Evolutionary conservation across 2,113 vertebrate species (phyloP), one percentile per base, ranked within the genome.

Genomic region (Scomber colias): DNA sequence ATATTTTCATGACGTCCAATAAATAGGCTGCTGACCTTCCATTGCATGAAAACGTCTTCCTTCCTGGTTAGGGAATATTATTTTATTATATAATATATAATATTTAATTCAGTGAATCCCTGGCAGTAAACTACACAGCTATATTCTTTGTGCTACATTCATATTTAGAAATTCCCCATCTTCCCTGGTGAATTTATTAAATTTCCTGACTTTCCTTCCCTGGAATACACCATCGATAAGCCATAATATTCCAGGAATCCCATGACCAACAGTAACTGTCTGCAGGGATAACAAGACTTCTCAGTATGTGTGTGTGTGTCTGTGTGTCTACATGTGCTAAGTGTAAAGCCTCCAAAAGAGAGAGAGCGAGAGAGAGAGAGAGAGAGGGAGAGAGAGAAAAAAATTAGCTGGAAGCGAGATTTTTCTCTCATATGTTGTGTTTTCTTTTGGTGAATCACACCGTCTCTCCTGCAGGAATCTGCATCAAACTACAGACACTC

Each of bases 401-500:
- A 66, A n/a, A 0, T 3, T 35, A 57, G 67, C 66, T 73, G n/a
- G 0, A 8, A 67, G 50, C 0, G 2, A 73, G 44, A n/a, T 49
- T 63, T 82, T 57, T 61, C 35, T 75, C 63, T 71, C 68, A 76
- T 86, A 75, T 63, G 66, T 60, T 77, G 30, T 57, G 46, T 75
- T 81, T 51, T 84, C 30, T 61, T 75, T 50, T 27, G 48, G 55
- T 77, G 71, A 85, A 86, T 87, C 75, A 81, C 80, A 75, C 56
- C 11, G 59, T 79, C 71, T 84, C 55, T 74, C 50, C 51, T 68
- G 57, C 63, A 77, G 79, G 82, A 87, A 87, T 88, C 64, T 85
- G 85, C 71, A 83, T 83, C 64, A 16, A 71, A 80, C 63, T 60
- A 51, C 82, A 86, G 82, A 90, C 81, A 67, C 85, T 75, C 81